Evolutionary conservation across 1,140 invertebrate species (phyloP), one percentile per base, ranked within the genome.

Genomic region (Musca vetustissima): DNA sequence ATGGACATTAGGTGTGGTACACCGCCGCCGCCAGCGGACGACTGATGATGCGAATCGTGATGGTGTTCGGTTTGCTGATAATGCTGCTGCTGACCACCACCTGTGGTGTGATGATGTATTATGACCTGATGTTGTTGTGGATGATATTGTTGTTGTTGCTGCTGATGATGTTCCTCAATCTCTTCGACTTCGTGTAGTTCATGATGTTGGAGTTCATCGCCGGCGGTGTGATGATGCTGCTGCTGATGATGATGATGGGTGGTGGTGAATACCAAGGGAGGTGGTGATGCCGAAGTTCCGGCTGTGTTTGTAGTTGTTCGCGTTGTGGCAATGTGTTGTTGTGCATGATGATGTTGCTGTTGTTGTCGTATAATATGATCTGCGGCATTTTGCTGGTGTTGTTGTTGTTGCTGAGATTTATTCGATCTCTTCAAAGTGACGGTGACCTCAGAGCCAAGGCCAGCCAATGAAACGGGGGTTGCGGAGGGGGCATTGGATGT

Each of bases 301-400:
- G 68, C 59, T 19, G 77, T 69, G 15, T 64, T 64, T 21, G 67
- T 73, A n/a, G 73, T 50, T 22, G 72, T 17, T 32, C 50, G 57
- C 64, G 68, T 43, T 7, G 36, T 36, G 32, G 67, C 22, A 43
- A 43, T 43, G 11, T 50, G 68, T 50, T 67, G 59, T 71, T 64
- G 64, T 70, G 67, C 50, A 69, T 72, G 75, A 68, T 70, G 70
- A 67, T 61, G 77, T 69, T 70, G 71, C 61, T 79, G 75, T 50
- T 79, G 72, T 66, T 80, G 78, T 66, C 78, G 72, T 73, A 80
- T 79, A 80, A 80, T 80, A 80, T 80, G 78, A 80, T 75, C 78
- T 70, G 78, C 76, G 78, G 78, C 70, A 43, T 43, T 43, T 43
- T 43, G 36, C 28, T 28, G 28, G 24, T 59, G 25, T 9, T 59